Evolutionary conservation across 1,140 invertebrate species (phyloP), one percentile per base, ranked within the genome.

Genomic region (Mylabris phalerata): DNA sequence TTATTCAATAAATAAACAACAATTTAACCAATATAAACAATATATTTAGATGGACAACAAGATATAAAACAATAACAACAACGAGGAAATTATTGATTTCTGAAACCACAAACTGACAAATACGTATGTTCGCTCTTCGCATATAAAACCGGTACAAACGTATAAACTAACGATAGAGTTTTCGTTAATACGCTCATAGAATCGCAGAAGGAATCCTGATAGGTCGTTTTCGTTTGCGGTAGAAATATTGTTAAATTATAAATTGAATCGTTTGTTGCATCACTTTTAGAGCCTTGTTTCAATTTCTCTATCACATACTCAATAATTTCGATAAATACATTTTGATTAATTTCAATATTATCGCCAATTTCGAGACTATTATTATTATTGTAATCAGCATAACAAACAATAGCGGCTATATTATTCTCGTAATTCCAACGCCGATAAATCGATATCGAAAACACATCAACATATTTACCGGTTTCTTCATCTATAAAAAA

Each of bases 351-450:
- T 40, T 78, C 73, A 32, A 32, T 0, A 44, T 44, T 11, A 77
- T 66, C 9, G 77, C 76, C 42, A 75, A 67, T 39, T 71, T 77
- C 77, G 60, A 84, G 81, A 48, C 79, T 76, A 32, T 32, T 32
- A 32, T 32, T 32, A 32, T 7, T 32, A 7, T 32, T 32, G 7
- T 5, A 42, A 25, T 75, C 86, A 42, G 90, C 81, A 68, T 89
- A 86, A 71, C 89, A 92, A 24, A 93, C 86, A 66, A 92, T 84
- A 2, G 88, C 88, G 9, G 89, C 85, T 57, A 91, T 88, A 64
- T 88, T 90, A 73, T 90, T 91, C 67, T 93, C 90, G 69, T 92
- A 91, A 73, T 92, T 92, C 87, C 89, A 91, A 44, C 89, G 80
- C 56, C 89, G 79, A 50, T 87, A 84, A 61, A 92, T 86, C 3